Conservation (phyloP, 1,140 invertebrate genomes). For the Brachionus rubens region DNA sequence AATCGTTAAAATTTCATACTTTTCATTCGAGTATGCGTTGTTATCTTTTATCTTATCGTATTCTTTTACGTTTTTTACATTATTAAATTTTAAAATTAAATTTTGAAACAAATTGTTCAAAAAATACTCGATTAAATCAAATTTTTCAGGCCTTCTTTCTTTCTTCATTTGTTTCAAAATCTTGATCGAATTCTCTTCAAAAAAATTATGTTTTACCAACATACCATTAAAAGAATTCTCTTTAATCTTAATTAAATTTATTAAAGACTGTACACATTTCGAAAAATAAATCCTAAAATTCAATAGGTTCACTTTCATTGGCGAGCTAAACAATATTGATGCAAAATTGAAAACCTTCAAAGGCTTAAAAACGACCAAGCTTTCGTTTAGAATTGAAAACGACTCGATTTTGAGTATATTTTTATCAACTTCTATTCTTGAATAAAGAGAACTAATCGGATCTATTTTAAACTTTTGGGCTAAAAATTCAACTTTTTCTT, state of each 20-base stretch:
- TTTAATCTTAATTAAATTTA: neutral
- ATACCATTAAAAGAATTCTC: neutral
- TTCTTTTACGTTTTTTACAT: neutral
- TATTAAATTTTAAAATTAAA: constrained; percentile 8
- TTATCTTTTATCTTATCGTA: neutral
- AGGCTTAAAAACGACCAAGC: neutral
- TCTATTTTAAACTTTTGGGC: neutral
- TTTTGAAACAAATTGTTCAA: neutral
- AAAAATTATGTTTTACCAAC: neutral
- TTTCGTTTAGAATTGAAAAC: neutral
- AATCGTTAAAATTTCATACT: neutral
- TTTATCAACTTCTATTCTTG: neutral
- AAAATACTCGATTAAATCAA: neutral
- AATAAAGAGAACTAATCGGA: neutral
- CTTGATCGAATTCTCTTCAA: constrained; percentile 8
- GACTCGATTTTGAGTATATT: neutral
- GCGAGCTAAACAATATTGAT: constrained; percentile 1
- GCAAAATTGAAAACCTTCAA: neutral
- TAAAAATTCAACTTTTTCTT: neutral
- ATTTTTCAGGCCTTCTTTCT: too few relatives aligned
- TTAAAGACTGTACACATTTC: neutral
- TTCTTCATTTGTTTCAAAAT: neutral
- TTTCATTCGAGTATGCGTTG: neutral
- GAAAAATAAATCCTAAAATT: constrained; percentile 14
- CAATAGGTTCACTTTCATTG: neutral